A percentile compares a stretch with the other conserved stretches of the same genome.
Evolutionary conservation across 1,140 invertebrate species (phyloP).

Genomic region (Microvelia longipes): DNA sequence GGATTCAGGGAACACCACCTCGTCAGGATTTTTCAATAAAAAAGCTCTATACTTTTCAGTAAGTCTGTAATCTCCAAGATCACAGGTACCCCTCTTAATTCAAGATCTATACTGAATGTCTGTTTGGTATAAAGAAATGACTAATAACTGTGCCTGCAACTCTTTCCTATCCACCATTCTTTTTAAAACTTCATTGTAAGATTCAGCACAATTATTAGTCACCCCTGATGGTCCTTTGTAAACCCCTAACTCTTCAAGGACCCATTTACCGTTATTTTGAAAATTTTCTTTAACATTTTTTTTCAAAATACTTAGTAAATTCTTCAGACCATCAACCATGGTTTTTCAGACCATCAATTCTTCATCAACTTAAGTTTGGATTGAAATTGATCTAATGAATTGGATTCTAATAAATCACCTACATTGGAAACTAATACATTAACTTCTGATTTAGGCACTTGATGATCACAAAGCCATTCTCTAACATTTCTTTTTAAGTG

Average conservation of each 20-base stretch:
- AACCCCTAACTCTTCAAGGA: not conserved
- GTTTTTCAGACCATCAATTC: not conserved
- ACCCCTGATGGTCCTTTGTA: not conserved
- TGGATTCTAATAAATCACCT: not conserved
- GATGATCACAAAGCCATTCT: not conserved
- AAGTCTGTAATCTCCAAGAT: not conserved
- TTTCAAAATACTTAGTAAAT: not conserved
- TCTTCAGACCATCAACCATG: too few relatives aligned
- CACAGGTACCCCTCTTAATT: not conserved
- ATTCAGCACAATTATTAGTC: not conserved
- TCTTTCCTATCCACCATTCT: not conserved
- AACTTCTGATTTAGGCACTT: not conserved
- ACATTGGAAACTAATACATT: not conserved
- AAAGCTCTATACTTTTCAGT: not conserved
- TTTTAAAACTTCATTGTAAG: not conserved
- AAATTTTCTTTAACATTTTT: not conserved
- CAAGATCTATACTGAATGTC: not conserved
- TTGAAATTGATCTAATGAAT: not conserved
- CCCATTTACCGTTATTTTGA: not conserved
- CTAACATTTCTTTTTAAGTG: not conserved
- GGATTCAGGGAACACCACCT: not conserved
- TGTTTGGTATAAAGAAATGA: not conserved
- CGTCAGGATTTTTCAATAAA: not conserved
- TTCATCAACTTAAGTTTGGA: not conserved
- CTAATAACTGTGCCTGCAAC: not conserved